Percentiles rank a stretch among this genome's conserved stretches.
These are phyloP conservation scores for Xestoiulus laeticollis DNA, from an alignment of 2,888 invertebrate genomes.

Conservation along the genomic window DNA sequence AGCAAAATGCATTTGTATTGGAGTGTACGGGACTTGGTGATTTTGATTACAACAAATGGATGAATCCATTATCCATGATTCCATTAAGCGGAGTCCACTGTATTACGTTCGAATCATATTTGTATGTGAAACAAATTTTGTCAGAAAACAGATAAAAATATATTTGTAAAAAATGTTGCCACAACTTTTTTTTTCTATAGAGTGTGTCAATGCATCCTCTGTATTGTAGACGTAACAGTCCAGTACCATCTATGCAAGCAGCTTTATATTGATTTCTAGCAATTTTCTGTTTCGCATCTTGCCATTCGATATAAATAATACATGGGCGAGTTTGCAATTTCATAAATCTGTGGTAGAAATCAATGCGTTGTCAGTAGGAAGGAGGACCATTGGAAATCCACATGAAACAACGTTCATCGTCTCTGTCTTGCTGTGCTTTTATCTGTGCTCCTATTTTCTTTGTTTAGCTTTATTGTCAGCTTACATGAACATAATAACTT, in stretches of 20 bases:
- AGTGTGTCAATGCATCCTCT: background rate
- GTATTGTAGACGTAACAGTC: background rate
- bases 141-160: no score
- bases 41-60: no score
- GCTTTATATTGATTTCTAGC: background rate
- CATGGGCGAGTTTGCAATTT: slow-evolving; percentile 13
- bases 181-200: background rate
- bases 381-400: background rate
- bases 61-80: no score
- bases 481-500: background rate
- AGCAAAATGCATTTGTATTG: no score
- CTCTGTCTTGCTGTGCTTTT: slow-evolving; percentile 4
- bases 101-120: no score
- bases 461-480: slow-evolving; percentile 23
- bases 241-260: background rate
- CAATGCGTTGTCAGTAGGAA: background rate
- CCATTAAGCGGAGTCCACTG: no score
- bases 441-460: background rate
- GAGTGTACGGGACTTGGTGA: no score
- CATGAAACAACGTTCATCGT: slow-evolving; percentile 15
- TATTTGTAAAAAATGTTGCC: background rate
- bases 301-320: slow-evolving; percentile 30
- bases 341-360: slow-evolving; percentile 25
- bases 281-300: background rate
- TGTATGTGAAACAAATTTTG: no score